These are phyloP conservation scores for Phaethon lepturus DNA, from an alignment of 2,113 vertebrate genomes.

Conservation along the genomic window DNA sequence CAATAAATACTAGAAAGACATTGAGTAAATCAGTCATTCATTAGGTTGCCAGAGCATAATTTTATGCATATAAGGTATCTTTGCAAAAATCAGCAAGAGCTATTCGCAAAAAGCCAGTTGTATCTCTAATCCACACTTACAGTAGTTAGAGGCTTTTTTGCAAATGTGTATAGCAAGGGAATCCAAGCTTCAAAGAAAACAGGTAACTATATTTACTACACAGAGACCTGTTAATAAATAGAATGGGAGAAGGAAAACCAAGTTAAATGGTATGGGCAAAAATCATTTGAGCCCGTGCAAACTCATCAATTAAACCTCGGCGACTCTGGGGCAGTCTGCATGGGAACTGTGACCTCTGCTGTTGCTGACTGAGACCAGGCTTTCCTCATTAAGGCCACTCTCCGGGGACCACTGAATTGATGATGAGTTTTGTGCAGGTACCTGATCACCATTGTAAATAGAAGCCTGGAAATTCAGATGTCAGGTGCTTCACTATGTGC, in stretches of 20 bases:
- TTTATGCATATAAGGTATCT: not conserved
- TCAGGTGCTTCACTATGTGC: not conserved
- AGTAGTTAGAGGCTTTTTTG: not conserved
- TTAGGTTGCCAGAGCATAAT: not conserved
- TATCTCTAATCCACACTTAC: not conserved
- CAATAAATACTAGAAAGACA: not conserved
- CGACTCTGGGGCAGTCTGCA: not conserved
- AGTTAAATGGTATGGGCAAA: not conserved
- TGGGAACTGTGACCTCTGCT: not conserved
- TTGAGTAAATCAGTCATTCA: not conserved
- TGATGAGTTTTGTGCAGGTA: slow-evolving; percentile 15
- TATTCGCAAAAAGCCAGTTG: not conserved
- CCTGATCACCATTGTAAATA: not conserved
- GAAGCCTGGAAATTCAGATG: not conserved
- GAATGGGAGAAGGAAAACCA: not conserved
- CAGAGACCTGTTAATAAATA: not conserved
- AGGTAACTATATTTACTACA: not conserved
- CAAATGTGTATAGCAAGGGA: not conserved
- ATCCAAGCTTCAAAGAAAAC: not conserved
- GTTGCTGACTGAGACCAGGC: not conserved
- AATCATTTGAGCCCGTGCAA: not conserved
- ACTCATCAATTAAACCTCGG: not conserved
- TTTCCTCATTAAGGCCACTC: not conserved
- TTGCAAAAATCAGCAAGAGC: not conserved
- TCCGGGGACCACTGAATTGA: not conserved